Percentiles rank a stretch among this genome's conserved stretches.
These are phyloP conservation scores for Tachina grossa DNA, from an alignment of 2,888 invertebrate species.

Conservation along the genomic window DNA sequence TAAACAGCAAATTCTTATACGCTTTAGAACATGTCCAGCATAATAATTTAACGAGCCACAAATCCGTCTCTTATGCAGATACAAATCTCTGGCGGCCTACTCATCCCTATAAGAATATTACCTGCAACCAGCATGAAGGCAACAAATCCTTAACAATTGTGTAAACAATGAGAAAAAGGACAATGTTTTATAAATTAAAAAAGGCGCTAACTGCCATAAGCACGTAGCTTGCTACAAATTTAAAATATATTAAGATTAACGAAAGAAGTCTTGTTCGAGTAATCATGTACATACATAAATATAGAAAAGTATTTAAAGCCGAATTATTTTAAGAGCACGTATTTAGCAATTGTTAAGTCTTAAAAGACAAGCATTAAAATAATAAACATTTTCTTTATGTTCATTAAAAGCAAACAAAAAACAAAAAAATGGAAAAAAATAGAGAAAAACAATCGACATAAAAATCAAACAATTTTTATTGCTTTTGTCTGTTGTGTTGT, in stretches of 20 bases:
- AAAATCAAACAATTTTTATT: slow-evolving; percentile 41
- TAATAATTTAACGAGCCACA: slow-evolving; percentile 38
- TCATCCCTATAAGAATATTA: neutral
- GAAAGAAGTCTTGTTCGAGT: neutral
- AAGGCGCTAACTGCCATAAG: slow-evolving; percentile 42
- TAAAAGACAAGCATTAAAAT: slow-evolving; percentile 27
- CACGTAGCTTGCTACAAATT: slow-evolving; percentile 51
- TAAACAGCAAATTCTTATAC: neutral
- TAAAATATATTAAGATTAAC: neutral
- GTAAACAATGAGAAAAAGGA: slow-evolving; percentile 2
- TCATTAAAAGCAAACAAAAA: neutral
- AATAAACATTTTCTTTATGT: neutral
- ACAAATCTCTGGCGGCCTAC: slow-evolving; percentile 5
- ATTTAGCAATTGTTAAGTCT: slow-evolving; percentile 33
- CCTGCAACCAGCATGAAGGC: neutral
- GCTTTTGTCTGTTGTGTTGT: neutral
- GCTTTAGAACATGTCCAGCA: slow-evolving; percentile 12
- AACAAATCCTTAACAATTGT: neutral
- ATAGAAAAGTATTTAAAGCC: neutral
- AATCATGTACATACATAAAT: no score
- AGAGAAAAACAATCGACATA: neutral
- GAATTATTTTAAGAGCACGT: slow-evolving; percentile 16
- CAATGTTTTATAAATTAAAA: neutral
- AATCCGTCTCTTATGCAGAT: slow-evolving; percentile 11
- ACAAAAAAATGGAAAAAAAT: neutral